A percentile compares a stretch with the other conserved stretches of the same genome.
phyloP scores from a whole-genome alignment of 2,888 invertebrate species.

The Drosophila engyochracea region DNA sequence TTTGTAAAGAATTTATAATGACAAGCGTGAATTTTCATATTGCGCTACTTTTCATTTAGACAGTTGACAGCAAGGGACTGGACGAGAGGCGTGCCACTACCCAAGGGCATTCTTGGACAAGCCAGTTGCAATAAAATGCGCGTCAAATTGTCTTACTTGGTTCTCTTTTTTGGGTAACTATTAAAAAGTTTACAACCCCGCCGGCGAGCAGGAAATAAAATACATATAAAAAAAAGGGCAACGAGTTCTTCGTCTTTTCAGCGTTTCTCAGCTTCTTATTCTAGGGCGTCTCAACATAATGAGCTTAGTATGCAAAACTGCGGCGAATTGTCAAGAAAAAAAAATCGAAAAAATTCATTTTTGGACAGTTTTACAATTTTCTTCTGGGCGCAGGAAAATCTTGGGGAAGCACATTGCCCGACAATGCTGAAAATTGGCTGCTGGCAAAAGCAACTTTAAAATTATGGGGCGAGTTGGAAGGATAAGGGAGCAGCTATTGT shows the following conservation, averaged over 20 bases:
- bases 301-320: slow-evolving; percentile 79
- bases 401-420: slow-evolving; percentile 12
- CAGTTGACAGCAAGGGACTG: slow-evolving; percentile 19
- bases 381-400: slow-evolving; percentile 11
- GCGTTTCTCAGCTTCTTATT: slow-evolving; percentile 16
- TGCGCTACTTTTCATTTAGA: slow-evolving; percentile 48
- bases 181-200: slow-evolving; percentile 68
- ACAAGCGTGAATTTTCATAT: slow-evolving; percentile 78
- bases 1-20: slow-evolving; percentile 70
- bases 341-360: slow-evolving; percentile 57
- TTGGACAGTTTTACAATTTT: slow-evolving; percentile 67
- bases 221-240: slow-evolving; percentile 39
- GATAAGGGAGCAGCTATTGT: background rate
- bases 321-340: slow-evolving; percentile 69
- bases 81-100: slow-evolving; percentile 48
- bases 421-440: slow-evolving; percentile 70
- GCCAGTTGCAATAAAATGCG: slow-evolving; percentile 70
- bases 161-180: slow-evolving; percentile 47
- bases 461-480: slow-evolving; percentile 18
- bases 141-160: slow-evolving; percentile 60
- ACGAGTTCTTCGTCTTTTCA: slow-evolving; percentile 59
- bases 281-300: slow-evolving; percentile 50
- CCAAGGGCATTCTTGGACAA: slow-evolving; percentile 67
- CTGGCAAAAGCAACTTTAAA: slow-evolving; percentile 49
- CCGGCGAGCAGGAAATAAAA: slow-evolving; percentile 25